These are phyloP conservation scores for Sialis fuliginosa DNA, from an alignment of 2,888 invertebrate genomes.

Conservation along the genomic window DNA sequence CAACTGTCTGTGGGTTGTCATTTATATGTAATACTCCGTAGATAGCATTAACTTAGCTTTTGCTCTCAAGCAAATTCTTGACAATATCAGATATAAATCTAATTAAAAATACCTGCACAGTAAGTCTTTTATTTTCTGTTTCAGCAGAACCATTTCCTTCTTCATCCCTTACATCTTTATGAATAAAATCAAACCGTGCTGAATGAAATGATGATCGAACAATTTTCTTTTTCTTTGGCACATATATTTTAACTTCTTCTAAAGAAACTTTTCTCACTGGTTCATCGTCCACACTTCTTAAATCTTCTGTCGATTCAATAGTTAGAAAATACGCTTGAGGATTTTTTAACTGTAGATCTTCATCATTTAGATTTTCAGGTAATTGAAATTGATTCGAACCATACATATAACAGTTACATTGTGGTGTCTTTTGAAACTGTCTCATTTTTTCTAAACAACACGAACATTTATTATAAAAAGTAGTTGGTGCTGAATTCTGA, in stretches of 20 bases:
- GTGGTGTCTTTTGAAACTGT: conserved; percentile 5
- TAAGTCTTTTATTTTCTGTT: conserved; percentile 1
- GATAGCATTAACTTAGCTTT: too few species aligned
- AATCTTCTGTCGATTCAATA: conserved; percentile 9
- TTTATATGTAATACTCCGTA: too few species aligned
- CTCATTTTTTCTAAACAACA: neutral
- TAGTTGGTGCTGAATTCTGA: too few species aligned
- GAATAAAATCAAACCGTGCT: too few species aligned
- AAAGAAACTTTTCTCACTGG: conserved; percentile 5
- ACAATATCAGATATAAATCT: too few species aligned
- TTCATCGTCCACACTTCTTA: conserved; percentile 7
- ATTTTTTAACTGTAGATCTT: conserved; percentile 1
- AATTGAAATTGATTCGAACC: neutral
- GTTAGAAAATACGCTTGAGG: conserved; percentile 12
- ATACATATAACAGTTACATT: conserved; percentile 5
- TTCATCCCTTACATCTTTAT: too few species aligned
- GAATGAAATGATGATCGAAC: too few species aligned
- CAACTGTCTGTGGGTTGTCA: too few species aligned
- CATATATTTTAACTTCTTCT: conserved; percentile 8
- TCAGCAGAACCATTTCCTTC: neutral
- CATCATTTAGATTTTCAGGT: conserved; percentile 5
- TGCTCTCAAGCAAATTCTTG: too few species aligned
- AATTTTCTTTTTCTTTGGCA: neutral
- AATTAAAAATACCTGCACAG: conserved; percentile 13
- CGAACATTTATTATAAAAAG: neutral